Evolutionary conservation across 2,888 invertebrate species (phyloP), one percentile per base, ranked within the genome.

Genomic region (Platycheirus rosarum): DNA sequence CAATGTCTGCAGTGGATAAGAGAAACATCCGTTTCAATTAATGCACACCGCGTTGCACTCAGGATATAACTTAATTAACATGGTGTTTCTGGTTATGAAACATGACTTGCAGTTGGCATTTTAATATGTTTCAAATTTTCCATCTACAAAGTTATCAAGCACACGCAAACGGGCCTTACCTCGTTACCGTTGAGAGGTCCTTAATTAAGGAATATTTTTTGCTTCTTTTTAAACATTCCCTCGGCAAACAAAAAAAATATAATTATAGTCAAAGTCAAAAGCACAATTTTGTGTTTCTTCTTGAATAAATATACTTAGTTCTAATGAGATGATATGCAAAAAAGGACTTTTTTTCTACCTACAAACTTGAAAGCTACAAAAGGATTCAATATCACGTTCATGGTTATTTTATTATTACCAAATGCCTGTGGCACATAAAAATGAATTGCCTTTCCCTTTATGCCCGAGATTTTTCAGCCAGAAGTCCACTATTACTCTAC

Each of bases 301-400:
- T 16, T 51, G 49, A 29, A 51, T 29, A 29, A 51, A 51, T 51
- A 20, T 18, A 18, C n/a, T n/a, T n/a, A n/a, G n/a, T 53, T 53
- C 35, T 53, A 53, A 53, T 53, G 35, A 53, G 35, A 35, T 35
- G 20, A 35, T 18, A 20, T 20, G n/a, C 35, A 35, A 53, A 48
- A n/a, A 53, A 35, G 53, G 20, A 35, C 35, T 51, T 32, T 29
- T 16, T 11, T 7, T 1, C 8, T 9, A 14, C 11, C 29, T 1
- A n/a, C 6, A 13, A 23, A n/a, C 11, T 48, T 2, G 9, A n/a
- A 23, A 13, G 48, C 29, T 29, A 32, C 8, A n/a, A 7, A 3
- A 48, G 23, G 23, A 48, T 51, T 51, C 49, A 14, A n/a, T 1
- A 29, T 29, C 13, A 20, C 11, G 9, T 29, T 51, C 29, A 14